Base-by-base conservation (phyloP, 2,113 vertebrate species). In the Leptodactylus fuscus region DNA sequence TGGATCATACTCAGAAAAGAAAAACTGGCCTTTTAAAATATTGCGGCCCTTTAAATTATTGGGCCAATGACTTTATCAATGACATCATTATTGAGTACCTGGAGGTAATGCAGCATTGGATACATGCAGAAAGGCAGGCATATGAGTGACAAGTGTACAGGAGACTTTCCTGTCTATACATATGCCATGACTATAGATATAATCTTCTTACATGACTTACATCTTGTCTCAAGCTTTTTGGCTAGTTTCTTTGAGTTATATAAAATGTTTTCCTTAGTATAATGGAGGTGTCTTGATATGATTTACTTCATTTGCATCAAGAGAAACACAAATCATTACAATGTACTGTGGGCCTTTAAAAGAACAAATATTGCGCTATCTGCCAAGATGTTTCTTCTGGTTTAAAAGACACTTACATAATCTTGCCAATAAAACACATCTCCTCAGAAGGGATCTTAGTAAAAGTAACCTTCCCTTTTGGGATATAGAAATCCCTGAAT, bases 381-480 rank as follows among this genome's bases (percentile, higher is more conserved):
- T 74, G 38, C 41, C 70, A 74, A 74, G 24, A 46, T 24, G 22
- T 74, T 74, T 74, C n/a, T 27, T 74, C 12, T 46, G 48, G 67
- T 46, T 24, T 15, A 73, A 73, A 69, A 69, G 65, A 69, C 65
- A 38, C 20, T 69, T 38, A 34, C 32, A 73, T 18, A 73, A 73
- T 36, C 38, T 73, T 46, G 38, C 38, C 36, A 73, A 73, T 24
- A 73, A 73, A 73, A 76, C 24, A 76, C 24, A 32, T 32, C 32
- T 29, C 46, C 24, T 76, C 15, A 29, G 7, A 32, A 58, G 70
- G 6, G 83, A 78, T 55, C n/a, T 51, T 18, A 80, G 60, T 46
- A 65, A 79, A 77, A 85, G 29, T 34, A 79, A 44, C 29, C 60
- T 53, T 80, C 76, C 62, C 65, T 85, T 85, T 41, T 80, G 84